phyloP scores from a whole-genome alignment of 2,888 invertebrate genomes.

The Periphyllus acericola region DNA sequence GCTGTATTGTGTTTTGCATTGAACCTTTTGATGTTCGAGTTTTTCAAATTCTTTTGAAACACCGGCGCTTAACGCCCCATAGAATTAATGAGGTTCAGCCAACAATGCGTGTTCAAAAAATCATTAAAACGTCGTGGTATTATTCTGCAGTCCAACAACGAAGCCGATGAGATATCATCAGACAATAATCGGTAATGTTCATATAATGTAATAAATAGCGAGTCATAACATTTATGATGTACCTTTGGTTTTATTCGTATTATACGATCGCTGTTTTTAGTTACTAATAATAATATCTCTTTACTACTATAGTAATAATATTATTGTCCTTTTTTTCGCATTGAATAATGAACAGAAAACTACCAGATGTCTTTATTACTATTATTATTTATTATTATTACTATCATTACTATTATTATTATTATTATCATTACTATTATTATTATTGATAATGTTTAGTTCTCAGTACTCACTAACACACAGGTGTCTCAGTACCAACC shows the following conservation, averaged over 20 bases:
- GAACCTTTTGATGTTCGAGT: neutral
- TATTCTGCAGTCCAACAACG: neutral
- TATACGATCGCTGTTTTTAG: too few relatives aligned
- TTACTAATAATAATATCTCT: too few relatives aligned
- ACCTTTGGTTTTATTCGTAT: too few relatives aligned
- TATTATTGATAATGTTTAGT: conserved; percentile 39
- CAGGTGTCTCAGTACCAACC: neutral
- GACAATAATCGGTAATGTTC: too few relatives aligned
- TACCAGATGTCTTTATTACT: neutral
- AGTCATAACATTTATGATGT: too few relatives aligned
- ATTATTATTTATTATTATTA: neutral
- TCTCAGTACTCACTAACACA: neutral
- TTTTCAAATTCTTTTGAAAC: conserved; percentile 25
- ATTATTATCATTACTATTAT: conserved; percentile 8
- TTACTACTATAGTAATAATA: too few relatives aligned
- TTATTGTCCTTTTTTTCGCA: too few relatives aligned
- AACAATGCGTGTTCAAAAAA: neutral
- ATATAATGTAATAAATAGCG: too few relatives aligned
- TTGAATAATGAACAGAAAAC: too few relatives aligned
- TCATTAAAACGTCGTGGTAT: neutral
- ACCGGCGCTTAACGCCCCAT: neutral
- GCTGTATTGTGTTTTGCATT: neutral
- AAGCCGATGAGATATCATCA: too few relatives aligned
- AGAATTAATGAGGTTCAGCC: neutral
- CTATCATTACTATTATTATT: neutral